Conservation (phyloP, 2,113 vertebrate genomes). For the Seriola aureovittata region DNA sequence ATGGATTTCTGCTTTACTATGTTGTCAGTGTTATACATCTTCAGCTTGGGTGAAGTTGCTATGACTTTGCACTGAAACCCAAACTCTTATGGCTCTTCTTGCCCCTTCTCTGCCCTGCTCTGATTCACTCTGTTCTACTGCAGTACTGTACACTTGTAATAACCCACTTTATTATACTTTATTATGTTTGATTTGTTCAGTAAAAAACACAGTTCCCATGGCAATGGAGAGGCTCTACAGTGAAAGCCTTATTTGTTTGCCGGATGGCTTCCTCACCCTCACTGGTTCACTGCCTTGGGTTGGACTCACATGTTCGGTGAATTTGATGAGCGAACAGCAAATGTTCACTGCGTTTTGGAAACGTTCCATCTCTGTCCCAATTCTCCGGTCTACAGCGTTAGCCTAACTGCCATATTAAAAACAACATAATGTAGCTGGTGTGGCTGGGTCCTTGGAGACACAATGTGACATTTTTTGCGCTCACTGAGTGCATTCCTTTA, state of each 20-base stretch:
- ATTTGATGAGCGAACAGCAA: slow-evolving; percentile 67
- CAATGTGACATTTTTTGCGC: slow-evolving; percentile 51
- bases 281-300: slow-evolving; percentile 61
- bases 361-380: slow-evolving; percentile 59
- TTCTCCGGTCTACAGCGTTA: slow-evolving; percentile 23
- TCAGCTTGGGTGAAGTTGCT: slow-evolving; percentile 22
- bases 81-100: slow-evolving; percentile 22
- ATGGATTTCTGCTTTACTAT: background rate
- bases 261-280: slow-evolving; percentile 59
- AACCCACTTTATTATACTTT: slow-evolving; percentile 62
- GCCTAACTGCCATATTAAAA: slow-evolving; percentile 63
- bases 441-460: slow-evolving; percentile 52
- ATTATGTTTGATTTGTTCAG: slow-evolving; percentile 73
- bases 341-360: slow-evolving; percentile 61
- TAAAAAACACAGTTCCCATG: slow-evolving; percentile 76
- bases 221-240: slow-evolving; percentile 57
- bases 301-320: slow-evolving; percentile 62
- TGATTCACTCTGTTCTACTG: slow-evolving; percentile 39
- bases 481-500: slow-evolving; percentile 51
- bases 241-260: slow-evolving; percentile 76
- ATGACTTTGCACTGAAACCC: background rate
- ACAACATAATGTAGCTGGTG: slow-evolving; percentile 49
- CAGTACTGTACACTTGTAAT: slow-evolving; percentile 54
- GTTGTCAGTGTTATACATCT: background rate
- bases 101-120: slow-evolving; percentile 9